phyloP scores from a whole-genome alignment of 1,140 invertebrate genomes.

The Leptopilina clavipes region DNA sequence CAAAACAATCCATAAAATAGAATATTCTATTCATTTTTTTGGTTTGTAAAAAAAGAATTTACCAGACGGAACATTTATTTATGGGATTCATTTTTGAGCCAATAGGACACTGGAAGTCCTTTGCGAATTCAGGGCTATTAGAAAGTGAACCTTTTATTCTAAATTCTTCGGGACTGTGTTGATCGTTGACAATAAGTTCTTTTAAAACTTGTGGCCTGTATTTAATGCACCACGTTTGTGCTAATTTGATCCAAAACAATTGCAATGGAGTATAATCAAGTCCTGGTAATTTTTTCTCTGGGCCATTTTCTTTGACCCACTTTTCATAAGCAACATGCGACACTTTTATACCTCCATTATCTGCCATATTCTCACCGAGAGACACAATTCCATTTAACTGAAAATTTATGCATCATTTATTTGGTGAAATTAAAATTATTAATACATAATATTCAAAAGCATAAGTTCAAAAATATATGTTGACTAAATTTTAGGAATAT shows the following conservation, averaged over 20 bases:
- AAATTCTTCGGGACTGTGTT: slow-evolving; percentile 84
- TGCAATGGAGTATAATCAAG: slow-evolving; percentile 75
- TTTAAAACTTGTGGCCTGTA: slow-evolving; percentile 70
- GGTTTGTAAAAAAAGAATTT: not conserved
- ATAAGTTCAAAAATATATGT: no score
- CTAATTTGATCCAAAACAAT: slow-evolving; percentile 80
- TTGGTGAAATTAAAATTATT: not conserved
- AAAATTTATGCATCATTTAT: slow-evolving; percentile 32
- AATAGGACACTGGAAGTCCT: slow-evolving; percentile 78
- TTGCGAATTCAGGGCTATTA: slow-evolving; percentile 80
- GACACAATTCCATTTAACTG: slow-evolving; percentile 78
- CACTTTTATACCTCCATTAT: slow-evolving; percentile 78
- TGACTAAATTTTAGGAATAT: no score
- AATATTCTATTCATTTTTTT: no score
- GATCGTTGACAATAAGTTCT: slow-evolving; percentile 80
- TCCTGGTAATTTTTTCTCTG: slow-evolving; percentile 72
- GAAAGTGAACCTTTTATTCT: slow-evolving; percentile 80
- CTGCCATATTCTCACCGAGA: slow-evolving; percentile 80
- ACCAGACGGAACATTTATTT: slow-evolving; percentile 76
- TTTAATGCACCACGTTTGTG: slow-evolving; percentile 75
- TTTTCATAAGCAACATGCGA: slow-evolving; percentile 75
- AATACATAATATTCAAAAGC: not conserved
- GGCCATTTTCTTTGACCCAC: slow-evolving; percentile 67
- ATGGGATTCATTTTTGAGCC: slow-evolving; percentile 80
- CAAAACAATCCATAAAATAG: no score